Evolutionary conservation across 1,140 invertebrate species (phyloP), one percentile per base, ranked within the genome.

Genomic region (Megalopta genalis): DNA sequence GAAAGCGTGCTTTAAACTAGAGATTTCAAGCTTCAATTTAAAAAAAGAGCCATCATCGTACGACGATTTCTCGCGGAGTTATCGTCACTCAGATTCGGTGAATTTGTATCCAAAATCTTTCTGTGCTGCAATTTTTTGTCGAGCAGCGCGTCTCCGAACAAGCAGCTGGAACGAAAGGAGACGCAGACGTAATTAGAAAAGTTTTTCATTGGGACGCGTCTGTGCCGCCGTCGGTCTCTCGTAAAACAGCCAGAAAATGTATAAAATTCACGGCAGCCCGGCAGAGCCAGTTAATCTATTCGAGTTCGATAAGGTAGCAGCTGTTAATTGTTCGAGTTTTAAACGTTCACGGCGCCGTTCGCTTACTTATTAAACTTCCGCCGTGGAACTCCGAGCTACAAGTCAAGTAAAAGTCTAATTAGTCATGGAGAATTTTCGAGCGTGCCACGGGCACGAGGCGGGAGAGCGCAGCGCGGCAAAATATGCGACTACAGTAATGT

Each of bases 401-500:
- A 21, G n/a, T 25, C 59, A 12, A 63, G 42, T 73, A 65, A 65
- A 74, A 37, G 27, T 37, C 42, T 52, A 74, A 65, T 65, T 74
- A 63, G 14, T 54, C 42, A 0, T 39, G 71, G 42, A 74, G 37
- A 64, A 64, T 64, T 65, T n/a, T 64, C 14, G 16, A 73, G 64
- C 71, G 27, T 25, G 27, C 23, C 27, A 5, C 1, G 14, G 37
- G 10, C 37, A 25, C 9, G 0, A 12, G n/a, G 25, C 0, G 46
- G 12, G 21, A 25, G 60, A 63, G 62, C 23, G 42, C n/a, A 9
- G 27, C 4, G 27, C 12, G n/a, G 9, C 9, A 42, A 52, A 39
- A 25, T 25, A 8, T 37, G 59, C 23, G 4, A 23, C 27, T 64
- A 63, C n/a, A n/a, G n/a, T n/a, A n/a, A n/a, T n/a, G n/a, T n/a